phyloP scores from a whole-genome alignment of 2,888 invertebrate species.

The Leptinotarsa haldemani region DNA sequence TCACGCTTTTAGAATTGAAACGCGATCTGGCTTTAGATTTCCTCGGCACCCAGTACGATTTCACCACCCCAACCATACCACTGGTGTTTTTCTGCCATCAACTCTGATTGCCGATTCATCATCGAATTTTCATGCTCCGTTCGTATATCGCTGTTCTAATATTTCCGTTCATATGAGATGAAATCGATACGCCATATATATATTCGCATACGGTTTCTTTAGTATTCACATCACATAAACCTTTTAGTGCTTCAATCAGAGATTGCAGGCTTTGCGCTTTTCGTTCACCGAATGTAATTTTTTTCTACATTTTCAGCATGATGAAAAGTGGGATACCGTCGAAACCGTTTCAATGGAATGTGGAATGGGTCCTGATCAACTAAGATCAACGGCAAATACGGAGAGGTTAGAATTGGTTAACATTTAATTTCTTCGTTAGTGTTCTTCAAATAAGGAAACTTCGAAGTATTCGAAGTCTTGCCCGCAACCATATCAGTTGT shows the following conservation, averaged over 20 bases:
- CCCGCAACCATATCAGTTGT: too few relatives aligned
- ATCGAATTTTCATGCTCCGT: constrained; percentile 19
- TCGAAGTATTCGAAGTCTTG: too few relatives aligned
- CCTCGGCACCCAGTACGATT: not conserved
- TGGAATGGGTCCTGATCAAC: not conserved
- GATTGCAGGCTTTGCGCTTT: constrained; percentile 29
- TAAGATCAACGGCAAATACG: not conserved
- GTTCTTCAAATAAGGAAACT: too few relatives aligned
- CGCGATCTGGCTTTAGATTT: not conserved
- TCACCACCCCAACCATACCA: not conserved
- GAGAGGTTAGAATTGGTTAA: not conserved
- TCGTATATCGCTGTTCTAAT: constrained; percentile 19
- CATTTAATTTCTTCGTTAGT: too few relatives aligned
- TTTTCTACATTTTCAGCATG: constrained; percentile 3
- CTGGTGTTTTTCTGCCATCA: constrained; percentile 10
- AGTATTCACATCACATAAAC: constrained; percentile 35
- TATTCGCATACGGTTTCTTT: constrained; percentile 33
- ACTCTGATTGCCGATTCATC: constrained; percentile 9
- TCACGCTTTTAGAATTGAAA: constrained; percentile 1
- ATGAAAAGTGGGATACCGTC: not conserved
- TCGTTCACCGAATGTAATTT: constrained; percentile 14
- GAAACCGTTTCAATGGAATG: not conserved
- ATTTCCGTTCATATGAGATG: constrained; percentile 26
- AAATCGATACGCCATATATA: constrained; percentile 18
- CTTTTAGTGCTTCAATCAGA: constrained; percentile 37